Percentiles rank a stretch among this genome's conserved stretches.
phyloP scores from a whole-genome alignment of 2,888 invertebrate species.

The Schizotus pectinicornis region DNA sequence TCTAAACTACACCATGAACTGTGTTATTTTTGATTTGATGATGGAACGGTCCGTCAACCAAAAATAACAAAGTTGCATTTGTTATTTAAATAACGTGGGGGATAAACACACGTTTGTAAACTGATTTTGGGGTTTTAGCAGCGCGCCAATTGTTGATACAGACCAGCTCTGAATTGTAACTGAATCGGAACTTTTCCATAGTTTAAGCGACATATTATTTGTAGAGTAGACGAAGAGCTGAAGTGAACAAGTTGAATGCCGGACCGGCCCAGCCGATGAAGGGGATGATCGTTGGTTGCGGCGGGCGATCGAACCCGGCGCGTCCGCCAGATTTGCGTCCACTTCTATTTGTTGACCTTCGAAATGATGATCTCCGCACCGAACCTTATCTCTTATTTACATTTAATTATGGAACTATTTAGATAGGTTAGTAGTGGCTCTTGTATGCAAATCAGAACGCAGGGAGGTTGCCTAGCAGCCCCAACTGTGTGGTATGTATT shows the following conservation, averaged over 20 bases:
- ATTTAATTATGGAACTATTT: constrained; percentile 39
- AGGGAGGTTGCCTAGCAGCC: constrained; percentile 29
- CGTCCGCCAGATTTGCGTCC: neutral
- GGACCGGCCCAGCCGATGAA: too few species aligned
- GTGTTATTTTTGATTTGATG: constrained; percentile 9
- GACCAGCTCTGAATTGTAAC: too few species aligned
- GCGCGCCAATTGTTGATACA: too few species aligned
- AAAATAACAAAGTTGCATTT: neutral
- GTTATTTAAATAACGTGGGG: constrained; percentile 11
- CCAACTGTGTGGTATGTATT: constrained; percentile 34
- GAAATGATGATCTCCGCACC: constrained; percentile 6
- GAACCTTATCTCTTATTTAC: constrained; percentile 33
- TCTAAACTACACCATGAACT: neutral
- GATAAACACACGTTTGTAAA: neutral
- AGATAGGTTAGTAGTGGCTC: constrained; percentile 34
- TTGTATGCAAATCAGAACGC: constrained; percentile 31
- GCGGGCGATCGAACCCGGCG: neutral
- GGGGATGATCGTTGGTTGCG: too few species aligned
- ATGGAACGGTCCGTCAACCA: neutral
- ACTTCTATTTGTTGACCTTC: constrained; percentile 4
- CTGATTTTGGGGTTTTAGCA: neutral
- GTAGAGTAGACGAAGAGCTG: too few species aligned
- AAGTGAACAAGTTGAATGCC: too few species aligned
- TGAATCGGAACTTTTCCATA: too few species aligned
- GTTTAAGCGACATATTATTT: too few species aligned